phyloP scores from a whole-genome alignment of 2,888 invertebrate genomes.

The Drosophila testacea region DNA sequence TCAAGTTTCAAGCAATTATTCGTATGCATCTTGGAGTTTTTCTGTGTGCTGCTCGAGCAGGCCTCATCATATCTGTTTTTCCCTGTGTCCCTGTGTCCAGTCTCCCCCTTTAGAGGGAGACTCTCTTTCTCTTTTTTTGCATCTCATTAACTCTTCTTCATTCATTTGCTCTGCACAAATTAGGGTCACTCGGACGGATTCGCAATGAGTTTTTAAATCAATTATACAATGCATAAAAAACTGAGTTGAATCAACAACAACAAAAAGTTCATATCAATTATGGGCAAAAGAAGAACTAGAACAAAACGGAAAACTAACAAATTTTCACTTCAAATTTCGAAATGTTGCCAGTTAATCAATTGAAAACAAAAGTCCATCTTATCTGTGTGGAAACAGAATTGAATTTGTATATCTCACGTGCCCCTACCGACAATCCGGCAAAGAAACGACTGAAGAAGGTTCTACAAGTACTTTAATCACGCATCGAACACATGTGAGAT shows the following conservation, averaged over 20 bases:
- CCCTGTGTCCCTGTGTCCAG: neutral
- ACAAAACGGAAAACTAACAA: neutral
- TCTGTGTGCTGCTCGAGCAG: neutral
- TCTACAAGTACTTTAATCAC: slow-evolving; percentile 44
- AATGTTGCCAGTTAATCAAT: slow-evolving; percentile 1
- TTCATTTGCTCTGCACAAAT: slow-evolving; percentile 35
- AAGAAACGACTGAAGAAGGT: slow-evolving; percentile 12
- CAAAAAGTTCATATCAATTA: slow-evolving; percentile 9
- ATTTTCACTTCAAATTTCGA: slow-evolving; percentile 1
- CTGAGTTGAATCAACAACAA: slow-evolving; percentile 6
- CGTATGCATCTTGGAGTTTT: neutral
- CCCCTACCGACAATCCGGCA: slow-evolving; percentile 7
- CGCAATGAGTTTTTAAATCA: slow-evolving; percentile 44
- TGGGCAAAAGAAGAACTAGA: neutral
- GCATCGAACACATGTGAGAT: slow-evolving; percentile 51
- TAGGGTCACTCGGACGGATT: slow-evolving; percentile 59
- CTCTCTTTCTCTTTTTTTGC: slow-evolving; percentile 5
- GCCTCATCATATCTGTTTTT: neutral
- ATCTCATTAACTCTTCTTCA: slow-evolving; percentile 30
- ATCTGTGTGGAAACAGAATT: slow-evolving; percentile 10
- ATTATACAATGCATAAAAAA: slow-evolving; percentile 39
- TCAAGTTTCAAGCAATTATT: slow-evolving; percentile 19
- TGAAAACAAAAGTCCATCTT: slow-evolving; percentile 4
- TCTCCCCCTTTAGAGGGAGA: neutral
- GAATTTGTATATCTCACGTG: slow-evolving; percentile 11